A percentile compares a stretch with the other conserved stretches of the same genome.
Evolutionary conservation across 1,140 invertebrate species (phyloP).

Genomic region (Epicauta chinensis): DNA sequence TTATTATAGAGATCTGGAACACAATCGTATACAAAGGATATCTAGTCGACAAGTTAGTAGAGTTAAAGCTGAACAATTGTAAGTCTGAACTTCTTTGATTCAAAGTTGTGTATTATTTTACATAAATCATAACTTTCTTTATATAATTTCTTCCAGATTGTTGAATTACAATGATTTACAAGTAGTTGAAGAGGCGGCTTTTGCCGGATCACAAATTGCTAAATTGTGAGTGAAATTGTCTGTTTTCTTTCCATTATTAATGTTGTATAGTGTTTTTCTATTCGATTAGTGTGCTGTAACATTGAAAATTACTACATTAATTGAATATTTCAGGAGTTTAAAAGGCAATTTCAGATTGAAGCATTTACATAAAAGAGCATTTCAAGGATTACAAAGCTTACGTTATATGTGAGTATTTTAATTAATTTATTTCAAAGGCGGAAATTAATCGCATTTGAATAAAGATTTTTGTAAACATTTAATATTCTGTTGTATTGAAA

Average conservation of each 20-base stretch:
- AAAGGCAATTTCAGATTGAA: conserved; percentile 59
- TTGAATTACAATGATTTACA: conserved; percentile 57
- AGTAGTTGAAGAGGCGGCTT: conserved; percentile 55
- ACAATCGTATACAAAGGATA: conserved; percentile 50
- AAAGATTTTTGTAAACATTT: no score
- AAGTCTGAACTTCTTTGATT: conserved; percentile 35
- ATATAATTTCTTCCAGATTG: conserved; percentile 41
- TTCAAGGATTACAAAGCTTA: conserved; percentile 55
- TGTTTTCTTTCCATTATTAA: background rate
- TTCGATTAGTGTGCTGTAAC: no score
- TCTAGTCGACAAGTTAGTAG: conserved; percentile 43
- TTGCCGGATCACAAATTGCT: conserved; percentile 57
- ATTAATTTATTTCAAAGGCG: background rate
- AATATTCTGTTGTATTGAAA: no score
- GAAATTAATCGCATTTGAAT: no score
- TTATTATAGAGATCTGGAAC: conserved; percentile 50
- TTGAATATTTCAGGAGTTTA: conserved; percentile 55
- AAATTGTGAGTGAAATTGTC: conserved; percentile 54
- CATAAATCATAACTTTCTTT: background rate
- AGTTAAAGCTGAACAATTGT: conserved; percentile 51
- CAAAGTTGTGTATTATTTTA: no score
- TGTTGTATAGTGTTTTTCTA: conserved; percentile 1
- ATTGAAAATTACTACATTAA: background rate
- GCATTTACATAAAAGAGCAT: conserved; percentile 58
- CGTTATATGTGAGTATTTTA: conserved; percentile 52